These are phyloP conservation scores for Theristicus caerulescens DNA, from an alignment of 2,113 vertebrate species.

Conservation along the genomic window DNA sequence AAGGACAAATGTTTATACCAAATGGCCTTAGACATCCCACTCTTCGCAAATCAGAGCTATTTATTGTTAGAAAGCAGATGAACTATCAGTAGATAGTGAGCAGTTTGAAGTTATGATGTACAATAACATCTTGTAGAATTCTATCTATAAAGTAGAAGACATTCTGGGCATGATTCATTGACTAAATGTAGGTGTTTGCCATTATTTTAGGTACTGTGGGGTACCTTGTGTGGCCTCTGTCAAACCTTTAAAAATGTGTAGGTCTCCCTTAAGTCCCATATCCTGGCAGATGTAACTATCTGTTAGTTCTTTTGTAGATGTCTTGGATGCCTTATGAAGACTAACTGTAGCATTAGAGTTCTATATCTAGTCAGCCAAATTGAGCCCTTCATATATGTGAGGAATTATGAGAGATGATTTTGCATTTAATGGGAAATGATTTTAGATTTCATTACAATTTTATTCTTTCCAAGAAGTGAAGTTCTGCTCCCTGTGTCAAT, in stretches of 20 bases:
- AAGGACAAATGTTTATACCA: neutral
- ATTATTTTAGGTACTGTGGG: neutral
- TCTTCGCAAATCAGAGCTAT: slow-evolving; percentile 6
- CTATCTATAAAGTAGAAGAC: slow-evolving; percentile 26
- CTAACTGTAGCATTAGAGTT: neutral
- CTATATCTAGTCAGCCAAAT: neutral
- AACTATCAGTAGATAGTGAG: neutral
- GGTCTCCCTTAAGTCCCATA: neutral
- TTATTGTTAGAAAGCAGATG: slow-evolving; percentile 16
- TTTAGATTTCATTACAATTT: neutral
- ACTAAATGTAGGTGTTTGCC: slow-evolving; percentile 14
- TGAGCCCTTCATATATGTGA: neutral
- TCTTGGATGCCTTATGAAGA: neutral
- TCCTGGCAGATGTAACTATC: neutral
- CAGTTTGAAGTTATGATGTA: neutral
- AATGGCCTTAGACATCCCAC: neutral
- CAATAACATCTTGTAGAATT: neutral
- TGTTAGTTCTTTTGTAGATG: neutral
- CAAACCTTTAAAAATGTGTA: neutral
- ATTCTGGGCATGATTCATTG: slow-evolving; percentile 13
- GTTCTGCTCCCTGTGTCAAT: neutral
- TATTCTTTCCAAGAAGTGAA: neutral
- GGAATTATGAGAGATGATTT: neutral
- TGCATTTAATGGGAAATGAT: neutral
- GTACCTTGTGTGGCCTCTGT: neutral